Conservation (phyloP, 2,888 invertebrate genomes). For the Callyntrura sp. region DNA sequence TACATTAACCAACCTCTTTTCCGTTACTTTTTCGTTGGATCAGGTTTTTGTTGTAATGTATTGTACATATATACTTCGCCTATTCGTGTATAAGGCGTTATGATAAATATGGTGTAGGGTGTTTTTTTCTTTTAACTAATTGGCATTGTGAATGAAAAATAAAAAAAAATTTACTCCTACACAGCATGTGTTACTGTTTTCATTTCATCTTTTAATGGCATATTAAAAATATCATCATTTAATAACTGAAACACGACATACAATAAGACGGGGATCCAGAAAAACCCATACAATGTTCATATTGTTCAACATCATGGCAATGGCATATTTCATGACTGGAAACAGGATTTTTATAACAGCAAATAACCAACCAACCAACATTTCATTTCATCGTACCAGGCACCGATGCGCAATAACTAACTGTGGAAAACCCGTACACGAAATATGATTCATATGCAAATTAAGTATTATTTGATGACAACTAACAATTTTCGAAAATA, state of each 20-base stretch:
- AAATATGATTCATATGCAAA: background rate
- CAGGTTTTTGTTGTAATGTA: background rate
- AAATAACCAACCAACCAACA: too few relatives aligned
- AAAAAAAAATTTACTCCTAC: slow-evolving; percentile 31
- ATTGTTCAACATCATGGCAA: too few relatives aligned
- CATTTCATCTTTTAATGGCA: background rate
- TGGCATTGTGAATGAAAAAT: slow-evolving; percentile 41
- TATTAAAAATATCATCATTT: background rate
- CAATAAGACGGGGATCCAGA: too few relatives aligned
- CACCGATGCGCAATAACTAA: too few relatives aligned
- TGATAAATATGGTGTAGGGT: slow-evolving; percentile 42
- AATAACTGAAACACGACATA: too few relatives aligned
- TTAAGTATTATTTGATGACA: background rate
- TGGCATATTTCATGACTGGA: too few relatives aligned
- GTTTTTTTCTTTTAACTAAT: slow-evolving; percentile 24
- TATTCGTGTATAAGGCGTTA: background rate
- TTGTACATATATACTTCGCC: background rate
- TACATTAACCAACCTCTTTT: background rate
- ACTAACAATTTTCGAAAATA: background rate
- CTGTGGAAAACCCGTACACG: too few relatives aligned
- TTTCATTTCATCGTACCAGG: too few relatives aligned
- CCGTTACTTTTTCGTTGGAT: background rate
- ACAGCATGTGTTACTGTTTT: background rate
- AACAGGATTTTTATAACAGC: too few relatives aligned
- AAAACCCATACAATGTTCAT: too few relatives aligned